These are phyloP conservation scores for Autographa gamma DNA, from an alignment of 2,888 invertebrate species.

Conservation along the genomic window DNA sequence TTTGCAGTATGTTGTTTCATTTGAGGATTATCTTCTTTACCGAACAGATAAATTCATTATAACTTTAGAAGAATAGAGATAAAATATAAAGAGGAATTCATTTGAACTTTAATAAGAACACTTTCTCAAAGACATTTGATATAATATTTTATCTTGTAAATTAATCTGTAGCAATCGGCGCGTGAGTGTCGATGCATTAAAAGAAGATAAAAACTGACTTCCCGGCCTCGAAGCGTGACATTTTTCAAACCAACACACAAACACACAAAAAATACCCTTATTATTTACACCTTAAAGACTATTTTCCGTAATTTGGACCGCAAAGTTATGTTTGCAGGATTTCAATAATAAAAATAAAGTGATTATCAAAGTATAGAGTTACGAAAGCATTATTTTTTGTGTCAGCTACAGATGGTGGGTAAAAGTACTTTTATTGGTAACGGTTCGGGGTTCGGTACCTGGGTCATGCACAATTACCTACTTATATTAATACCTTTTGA, in stretches of 20 bases:
- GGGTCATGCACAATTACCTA: not conserved
- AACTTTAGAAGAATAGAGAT: too few relatives aligned
- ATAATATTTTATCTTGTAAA: slow-evolving; percentile 60
- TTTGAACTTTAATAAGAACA: slow-evolving; percentile 25
- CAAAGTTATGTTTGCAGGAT: slow-evolving; percentile 21
- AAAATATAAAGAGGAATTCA: not conserved
- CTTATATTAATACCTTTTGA: not conserved
- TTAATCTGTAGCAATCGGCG: slow-evolving; percentile 61
- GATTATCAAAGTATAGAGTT: slow-evolving; percentile 54
- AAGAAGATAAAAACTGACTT: slow-evolving; percentile 63
- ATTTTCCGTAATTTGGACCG: not conserved
- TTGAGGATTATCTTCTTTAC: too few relatives aligned
- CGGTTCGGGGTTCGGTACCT: not conserved
- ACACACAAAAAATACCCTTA: not conserved
- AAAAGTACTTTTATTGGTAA: slow-evolving; percentile 12
- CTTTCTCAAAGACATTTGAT: slow-evolving; percentile 41
- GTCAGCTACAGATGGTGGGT: slow-evolving; percentile 37
- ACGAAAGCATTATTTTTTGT: slow-evolving; percentile 43
- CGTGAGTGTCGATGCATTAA: slow-evolving; percentile 55
- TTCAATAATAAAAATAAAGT: slow-evolving; percentile 50
- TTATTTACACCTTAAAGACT: not conserved
- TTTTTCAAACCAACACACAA: slow-evolving; percentile 13
- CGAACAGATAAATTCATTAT: too few relatives aligned
- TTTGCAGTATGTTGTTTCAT: too few relatives aligned
- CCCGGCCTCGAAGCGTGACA: slow-evolving; percentile 51